Evolutionary conservation across 2,113 vertebrate species (phyloP).

Genomic region (Bufo gargarizans): DNA sequence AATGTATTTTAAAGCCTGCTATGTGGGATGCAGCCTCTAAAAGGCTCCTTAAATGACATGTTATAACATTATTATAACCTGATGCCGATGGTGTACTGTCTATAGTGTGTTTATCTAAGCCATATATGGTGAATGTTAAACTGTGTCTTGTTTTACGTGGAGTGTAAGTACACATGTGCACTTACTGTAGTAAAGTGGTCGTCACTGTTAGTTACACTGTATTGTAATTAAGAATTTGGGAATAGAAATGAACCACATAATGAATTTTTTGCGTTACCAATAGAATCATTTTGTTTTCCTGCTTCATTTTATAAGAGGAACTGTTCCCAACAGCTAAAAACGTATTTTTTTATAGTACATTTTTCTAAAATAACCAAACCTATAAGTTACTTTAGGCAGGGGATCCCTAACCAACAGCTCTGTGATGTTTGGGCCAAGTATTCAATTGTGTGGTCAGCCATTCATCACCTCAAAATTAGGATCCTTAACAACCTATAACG

Average conservation of each 20-base stretch:
- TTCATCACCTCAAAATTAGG: no score
- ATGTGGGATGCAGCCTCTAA: constrained; percentile 19
- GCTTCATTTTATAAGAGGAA: not conserved
- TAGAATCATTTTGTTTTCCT: not conserved
- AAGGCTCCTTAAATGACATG: constrained; percentile 26
- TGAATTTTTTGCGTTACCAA: not conserved
- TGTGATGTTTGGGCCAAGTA: not conserved
- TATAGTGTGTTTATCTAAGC: constrained; percentile 44
- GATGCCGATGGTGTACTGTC: constrained; percentile 26
- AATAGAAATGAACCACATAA: not conserved
- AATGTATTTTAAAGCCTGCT: constrained; percentile 34
- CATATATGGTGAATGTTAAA: constrained; percentile 39
- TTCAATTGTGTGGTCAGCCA: not conserved
- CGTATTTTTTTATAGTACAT: not conserved
- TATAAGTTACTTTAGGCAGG: no score
- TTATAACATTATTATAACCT: not conserved
- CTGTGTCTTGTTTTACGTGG: constrained; percentile 20
- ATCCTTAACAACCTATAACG: no score
- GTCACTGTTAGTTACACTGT: not conserved
- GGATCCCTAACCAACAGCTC: no score
- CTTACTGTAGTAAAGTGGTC: not conserved
- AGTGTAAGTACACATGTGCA: constrained; percentile 29
- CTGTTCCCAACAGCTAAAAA: not conserved
- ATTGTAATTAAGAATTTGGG: not conserved
- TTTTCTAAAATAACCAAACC: not conserved